phyloP scores from a whole-genome alignment of 2,888 invertebrate species.

The Limnephilus auricula region DNA sequence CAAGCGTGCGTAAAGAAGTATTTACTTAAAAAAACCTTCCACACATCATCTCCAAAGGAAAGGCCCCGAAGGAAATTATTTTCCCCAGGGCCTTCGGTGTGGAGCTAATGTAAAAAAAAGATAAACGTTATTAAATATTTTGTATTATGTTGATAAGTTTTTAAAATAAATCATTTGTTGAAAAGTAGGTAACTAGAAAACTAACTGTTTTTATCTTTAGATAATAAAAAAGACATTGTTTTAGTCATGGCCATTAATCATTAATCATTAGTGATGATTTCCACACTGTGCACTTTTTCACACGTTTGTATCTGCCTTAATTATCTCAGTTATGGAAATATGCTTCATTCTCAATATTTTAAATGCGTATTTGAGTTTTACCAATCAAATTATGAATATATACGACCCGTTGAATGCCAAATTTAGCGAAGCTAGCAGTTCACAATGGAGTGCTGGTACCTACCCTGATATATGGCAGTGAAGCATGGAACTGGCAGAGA shows the following conservation, averaged over 20 bases:
- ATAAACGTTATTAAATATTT: not conserved
- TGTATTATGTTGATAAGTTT: not conserved
- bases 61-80: no score
- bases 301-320: not conserved
- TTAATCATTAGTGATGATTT: not conserved
- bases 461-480: no score
- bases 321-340: not conserved
- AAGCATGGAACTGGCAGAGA: no score
- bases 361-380: not conserved
- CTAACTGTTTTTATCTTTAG: not conserved
- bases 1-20: no score
- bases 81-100: no score
- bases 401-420: not conserved
- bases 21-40: no score
- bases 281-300: not conserved
- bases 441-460: no score
- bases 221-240: not conserved
- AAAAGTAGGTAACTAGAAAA: not conserved
- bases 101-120: no score
- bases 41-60: no score
- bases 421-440: no score
- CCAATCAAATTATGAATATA: not conserved
- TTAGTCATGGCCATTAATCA: not conserved
- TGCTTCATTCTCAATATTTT: not conserved
- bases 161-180: not conserved